Conservation (phyloP, 2,797 vertebrate species). For the Dryobates pubescens region DNA sequence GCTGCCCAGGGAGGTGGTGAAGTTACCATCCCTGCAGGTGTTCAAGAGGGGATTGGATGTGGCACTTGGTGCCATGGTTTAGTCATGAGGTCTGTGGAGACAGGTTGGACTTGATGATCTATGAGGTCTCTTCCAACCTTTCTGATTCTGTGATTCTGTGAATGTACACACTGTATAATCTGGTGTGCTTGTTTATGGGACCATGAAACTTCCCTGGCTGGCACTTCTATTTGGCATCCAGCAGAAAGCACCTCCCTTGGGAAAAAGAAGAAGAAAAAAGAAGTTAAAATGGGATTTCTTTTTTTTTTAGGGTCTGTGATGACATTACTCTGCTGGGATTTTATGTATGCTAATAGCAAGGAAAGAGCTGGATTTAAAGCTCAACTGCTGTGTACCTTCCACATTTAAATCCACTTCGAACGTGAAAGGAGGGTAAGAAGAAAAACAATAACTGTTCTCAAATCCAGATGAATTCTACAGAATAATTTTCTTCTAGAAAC, state of each 20-base stretch:
- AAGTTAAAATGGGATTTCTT: background rate
- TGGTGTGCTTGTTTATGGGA: background rate
- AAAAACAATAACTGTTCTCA: background rate
- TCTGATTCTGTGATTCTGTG: no score
- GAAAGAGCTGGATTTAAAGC: background rate
- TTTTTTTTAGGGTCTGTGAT: background rate
- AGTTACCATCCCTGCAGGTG: no score
- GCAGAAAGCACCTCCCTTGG: background rate
- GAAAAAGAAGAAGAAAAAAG: background rate
- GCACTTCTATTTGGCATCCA: background rate
- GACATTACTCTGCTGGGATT: background rate
- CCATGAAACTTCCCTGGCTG: background rate
- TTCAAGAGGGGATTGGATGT: no score
- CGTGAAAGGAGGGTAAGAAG: background rate
- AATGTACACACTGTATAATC: background rate
- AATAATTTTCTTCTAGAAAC: conserved; percentile 40
- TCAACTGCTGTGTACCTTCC: background rate
- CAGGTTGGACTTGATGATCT: no score
- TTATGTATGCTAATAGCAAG: background rate
- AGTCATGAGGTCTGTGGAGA: no score
- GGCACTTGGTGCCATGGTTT: no score
- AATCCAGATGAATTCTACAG: conserved; percentile 43
- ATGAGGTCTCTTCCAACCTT: no score
- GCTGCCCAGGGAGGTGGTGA: no score
- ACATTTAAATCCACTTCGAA: background rate